These are phyloP conservation scores for Bradysia coprophila DNA, from an alignment of 1,140 invertebrate genomes.

Conservation along the genomic window DNA sequence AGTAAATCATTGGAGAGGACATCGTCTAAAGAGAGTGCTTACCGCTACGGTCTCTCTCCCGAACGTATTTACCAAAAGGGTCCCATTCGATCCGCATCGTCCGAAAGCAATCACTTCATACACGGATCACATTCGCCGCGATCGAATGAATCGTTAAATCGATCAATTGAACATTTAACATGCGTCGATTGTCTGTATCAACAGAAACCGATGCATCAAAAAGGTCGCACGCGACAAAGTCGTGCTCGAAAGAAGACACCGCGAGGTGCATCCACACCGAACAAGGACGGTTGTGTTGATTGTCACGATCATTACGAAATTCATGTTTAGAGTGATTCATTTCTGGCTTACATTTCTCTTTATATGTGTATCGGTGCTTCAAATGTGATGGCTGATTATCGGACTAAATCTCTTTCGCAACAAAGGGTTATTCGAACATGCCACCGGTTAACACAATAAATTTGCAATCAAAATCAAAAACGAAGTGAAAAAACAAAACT, in stretches of 20 bases:
- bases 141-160: conserved; percentile 25
- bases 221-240: conserved; percentile 26
- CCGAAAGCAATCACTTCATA: conserved; percentile 17
- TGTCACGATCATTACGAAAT: conserved; percentile 24
- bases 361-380: too few species aligned
- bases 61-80: conserved; percentile 15
- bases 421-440: too few species aligned
- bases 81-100: conserved; percentile 19
- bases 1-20: conserved; percentile 21
- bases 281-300: conserved; percentile 18
- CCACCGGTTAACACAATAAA: too few species aligned
- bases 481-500: too few species aligned
- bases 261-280: conserved; percentile 10
- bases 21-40: conserved; percentile 17
- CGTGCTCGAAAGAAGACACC: conserved; percentile 24
- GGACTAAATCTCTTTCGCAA: too few species aligned
- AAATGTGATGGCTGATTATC: too few species aligned
- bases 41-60: conserved; percentile 19
- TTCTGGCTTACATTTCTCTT: too few species aligned
- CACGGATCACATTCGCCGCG: background rate
- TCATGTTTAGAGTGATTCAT: too few species aligned
- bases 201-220: conserved; percentile 37
- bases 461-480: too few species aligned
- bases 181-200: conserved; percentile 44
- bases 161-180: conserved; percentile 39